Base-by-base conservation (phyloP, 2,113 vertebrate genomes). In the Corythoichthys haematopterus region DNA sequence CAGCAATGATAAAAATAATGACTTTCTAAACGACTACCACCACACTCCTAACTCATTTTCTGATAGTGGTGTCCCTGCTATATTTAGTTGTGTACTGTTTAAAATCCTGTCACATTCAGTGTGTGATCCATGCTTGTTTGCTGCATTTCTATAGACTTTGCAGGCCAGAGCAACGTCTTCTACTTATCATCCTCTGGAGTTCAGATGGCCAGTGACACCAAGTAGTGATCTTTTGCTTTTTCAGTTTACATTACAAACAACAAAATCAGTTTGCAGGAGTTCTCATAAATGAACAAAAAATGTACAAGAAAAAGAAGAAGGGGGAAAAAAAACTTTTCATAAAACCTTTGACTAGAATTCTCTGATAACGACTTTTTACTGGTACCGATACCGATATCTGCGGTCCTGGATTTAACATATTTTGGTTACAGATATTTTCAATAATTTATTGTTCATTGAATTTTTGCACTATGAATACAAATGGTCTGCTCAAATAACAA, bases 61-160 rank as follows among this genome's bases (percentile, higher is more conserved):
- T 92, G 91, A 92, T 92, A 92, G 90, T 89, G 88, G 85, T 71
- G 82, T 87, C 69, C 85, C 85, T 75, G 88, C 90, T 91, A 90
- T 91, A 90, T 92, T 91, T 92, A 91, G 91, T 91, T 92, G 88
- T 92, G 88, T 92, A 91, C 91, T 91, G 91, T 91, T 92, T 90
- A 91, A 91, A 92, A 90, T 87, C 87, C 87, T 89, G 91, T 90
- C 89, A 91, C 88, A 90, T 91, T 92, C 88, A 38, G 80, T 81
- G 78, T 87, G 85, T 85, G 80, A 88, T 84, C 87, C 76, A 33
- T 63, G 78, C 84, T 82, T 70, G 80, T 84, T 37, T 71, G 78
- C 79, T 84, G 84, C 76, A 75, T 82, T 88, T 88, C 86, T 88
- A 84, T 87, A 85, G 86, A 86, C 73, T 82, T 78, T 80, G 85